Conservation (phyloP, 2,888 invertebrate genomes). For the Nomada ferruginata region DNA sequence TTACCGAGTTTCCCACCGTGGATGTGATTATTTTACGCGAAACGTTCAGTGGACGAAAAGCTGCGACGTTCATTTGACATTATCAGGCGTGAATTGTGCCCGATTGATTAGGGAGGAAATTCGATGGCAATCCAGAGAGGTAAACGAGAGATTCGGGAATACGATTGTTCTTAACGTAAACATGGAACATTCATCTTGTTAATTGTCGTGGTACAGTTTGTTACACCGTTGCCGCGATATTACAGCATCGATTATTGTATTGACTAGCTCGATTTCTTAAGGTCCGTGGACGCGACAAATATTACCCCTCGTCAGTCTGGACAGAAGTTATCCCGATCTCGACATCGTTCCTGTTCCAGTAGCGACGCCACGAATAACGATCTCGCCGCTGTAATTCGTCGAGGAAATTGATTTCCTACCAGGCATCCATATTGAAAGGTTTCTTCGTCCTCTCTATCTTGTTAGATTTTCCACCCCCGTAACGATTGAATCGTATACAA, state of each 20-base stretch:
- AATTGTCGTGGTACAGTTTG: no score
- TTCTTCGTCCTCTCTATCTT: slow-evolving; percentile 9
- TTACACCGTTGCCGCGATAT: no score
- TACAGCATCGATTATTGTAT: slow-evolving; percentile 1
- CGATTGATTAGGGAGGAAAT: slow-evolving; percentile 5
- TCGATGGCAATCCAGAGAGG: not conserved
- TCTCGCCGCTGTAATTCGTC: slow-evolving; percentile 14
- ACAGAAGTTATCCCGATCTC: slow-evolving; percentile 36
- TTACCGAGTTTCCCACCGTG: slow-evolving; percentile 12
- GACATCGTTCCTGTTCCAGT: not conserved
- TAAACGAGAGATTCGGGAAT: not conserved
- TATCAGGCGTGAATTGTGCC: no score
- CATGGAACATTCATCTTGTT: not conserved
- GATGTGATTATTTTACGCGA: slow-evolving; percentile 7
- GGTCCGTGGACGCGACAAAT: not conserved
- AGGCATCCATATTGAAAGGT: not conserved
- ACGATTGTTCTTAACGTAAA: not conserved
- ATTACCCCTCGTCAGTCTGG: not conserved
- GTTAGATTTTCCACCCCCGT: not conserved
- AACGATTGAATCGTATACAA: slow-evolving; percentile 9
- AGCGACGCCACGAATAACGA: not conserved
- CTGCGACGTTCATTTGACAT: not conserved
- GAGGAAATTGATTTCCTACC: slow-evolving; percentile 30
- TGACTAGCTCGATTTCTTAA: not conserved
- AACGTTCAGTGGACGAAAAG: slow-evolving; percentile 51